Conservation (phyloP, 2,888 invertebrate species). For the Caradrina kadenii region DNA sequence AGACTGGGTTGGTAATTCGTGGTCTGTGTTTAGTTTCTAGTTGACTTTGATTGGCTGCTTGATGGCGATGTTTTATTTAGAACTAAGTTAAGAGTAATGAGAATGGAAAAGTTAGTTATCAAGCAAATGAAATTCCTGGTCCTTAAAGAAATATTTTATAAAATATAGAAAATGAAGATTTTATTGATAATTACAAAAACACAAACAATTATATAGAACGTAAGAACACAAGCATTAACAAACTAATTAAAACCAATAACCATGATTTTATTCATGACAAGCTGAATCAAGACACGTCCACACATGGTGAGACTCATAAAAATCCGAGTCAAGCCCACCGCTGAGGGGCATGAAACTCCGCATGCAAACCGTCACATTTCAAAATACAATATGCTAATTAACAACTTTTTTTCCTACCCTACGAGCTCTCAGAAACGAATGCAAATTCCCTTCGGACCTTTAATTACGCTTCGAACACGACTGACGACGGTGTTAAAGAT, state of each 20-base stretch:
- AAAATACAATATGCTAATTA: constrained; percentile 91
- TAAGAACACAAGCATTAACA: constrained; percentile 31
- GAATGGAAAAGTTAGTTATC: background rate
- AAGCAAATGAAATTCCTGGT: background rate
- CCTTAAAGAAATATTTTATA: background rate
- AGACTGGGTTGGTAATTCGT: constrained; percentile 60
- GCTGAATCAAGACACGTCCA: constrained; percentile 74
- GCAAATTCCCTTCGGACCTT: constrained; percentile 86
- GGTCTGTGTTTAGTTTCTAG: background rate
- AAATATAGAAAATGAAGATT: background rate
- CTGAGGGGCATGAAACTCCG: constrained; percentile 84
- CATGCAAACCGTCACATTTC: constrained; percentile 89
- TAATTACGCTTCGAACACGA: constrained; percentile 89
- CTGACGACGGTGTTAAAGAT: constrained; percentile 86
- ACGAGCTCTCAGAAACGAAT: constrained; percentile 88
- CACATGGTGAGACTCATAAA: constrained; percentile 76
- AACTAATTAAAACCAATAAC: constrained; percentile 56
- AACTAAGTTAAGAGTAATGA: background rate
- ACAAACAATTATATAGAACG: background rate
- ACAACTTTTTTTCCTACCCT: constrained; percentile 82
- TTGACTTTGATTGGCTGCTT: background rate
- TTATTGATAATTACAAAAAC: too few species aligned
- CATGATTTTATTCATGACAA: constrained; percentile 50
- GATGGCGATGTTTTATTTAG: background rate
- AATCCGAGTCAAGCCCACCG: constrained; percentile 83